These are phyloP conservation scores for Pyrocephalus nanus DNA, from an alignment of 2,797 vertebrate genomes.

Conservation along the genomic window DNA sequence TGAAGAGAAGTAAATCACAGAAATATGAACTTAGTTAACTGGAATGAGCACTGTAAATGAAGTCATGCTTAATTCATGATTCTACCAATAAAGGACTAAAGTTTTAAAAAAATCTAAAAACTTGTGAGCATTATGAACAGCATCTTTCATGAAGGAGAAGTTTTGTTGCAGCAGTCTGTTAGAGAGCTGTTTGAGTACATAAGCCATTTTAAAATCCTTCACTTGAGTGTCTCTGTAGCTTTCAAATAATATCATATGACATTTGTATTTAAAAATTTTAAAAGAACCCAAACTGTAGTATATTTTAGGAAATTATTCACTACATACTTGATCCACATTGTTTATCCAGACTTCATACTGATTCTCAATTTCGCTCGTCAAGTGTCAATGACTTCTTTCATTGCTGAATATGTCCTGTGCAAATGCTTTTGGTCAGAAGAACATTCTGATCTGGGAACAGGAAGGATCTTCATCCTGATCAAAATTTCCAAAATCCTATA, in stretches of 20 bases:
- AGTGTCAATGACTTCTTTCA: rapidly evolving
- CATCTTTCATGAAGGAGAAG: neutral
- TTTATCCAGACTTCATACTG: neutral
- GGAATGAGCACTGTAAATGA: neutral
- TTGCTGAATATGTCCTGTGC: neutral
- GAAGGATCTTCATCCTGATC: neutral
- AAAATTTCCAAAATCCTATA: neutral
- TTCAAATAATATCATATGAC: neutral
- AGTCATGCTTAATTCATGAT: neutral
- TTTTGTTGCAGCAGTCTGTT: neutral
- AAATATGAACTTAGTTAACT: neutral
- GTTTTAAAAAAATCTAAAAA: neutral
- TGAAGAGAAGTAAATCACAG: neutral
- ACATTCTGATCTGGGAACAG: neutral
- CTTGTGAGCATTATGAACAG: neutral
- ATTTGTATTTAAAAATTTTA: neutral
- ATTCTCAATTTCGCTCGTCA: neutral
- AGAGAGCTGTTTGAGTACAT: neutral
- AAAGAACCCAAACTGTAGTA: neutral
- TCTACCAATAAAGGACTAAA: neutral
- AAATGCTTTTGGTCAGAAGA: neutral
- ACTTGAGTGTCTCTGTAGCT: neutral
- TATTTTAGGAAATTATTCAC: neutral
- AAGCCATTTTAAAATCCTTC: neutral
- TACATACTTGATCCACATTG: neutral